These are phyloP conservation scores for Agonopterix alstromeriana DNA, from an alignment of 2,888 invertebrate genomes.

Conservation along the genomic window DNA sequence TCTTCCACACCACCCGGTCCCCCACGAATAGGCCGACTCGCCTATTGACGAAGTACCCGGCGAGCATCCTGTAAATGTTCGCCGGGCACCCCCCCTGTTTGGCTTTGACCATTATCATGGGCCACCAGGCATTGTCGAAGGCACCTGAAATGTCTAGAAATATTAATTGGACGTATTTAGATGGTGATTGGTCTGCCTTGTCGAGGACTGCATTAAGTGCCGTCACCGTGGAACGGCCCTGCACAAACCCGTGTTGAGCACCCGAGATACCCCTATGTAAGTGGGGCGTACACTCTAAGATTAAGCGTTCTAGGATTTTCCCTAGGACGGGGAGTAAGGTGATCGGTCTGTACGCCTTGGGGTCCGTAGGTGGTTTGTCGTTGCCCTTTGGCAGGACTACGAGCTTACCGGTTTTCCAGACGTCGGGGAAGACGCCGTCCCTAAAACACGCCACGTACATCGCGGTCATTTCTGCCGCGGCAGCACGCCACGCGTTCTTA, in stretches of 20 bases:
- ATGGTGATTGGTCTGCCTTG: not conserved
- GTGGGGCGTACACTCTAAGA: not conserved
- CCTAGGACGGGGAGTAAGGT: not conserved
- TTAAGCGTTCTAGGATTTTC: not conserved
- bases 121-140: not conserved
- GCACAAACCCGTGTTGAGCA: not conserved
- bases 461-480: too few species aligned
- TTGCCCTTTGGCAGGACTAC: too few species aligned
- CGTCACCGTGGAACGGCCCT: not conserved
- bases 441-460: too few species aligned
- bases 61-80: constrained; percentile 21
- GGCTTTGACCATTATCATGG: constrained; percentile 15
- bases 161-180: constrained; percentile 19
- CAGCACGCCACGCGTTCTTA: too few species aligned
- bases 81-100: constrained; percentile 17
- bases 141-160: constrained; percentile 26
- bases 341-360: too few species aligned
- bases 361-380: too few species aligned
- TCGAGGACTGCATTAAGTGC: not conserved
- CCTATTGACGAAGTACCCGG: constrained; percentile 17
- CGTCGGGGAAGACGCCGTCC: too few species aligned
- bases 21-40: constrained; percentile 15
- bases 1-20: constrained; percentile 9
- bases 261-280: not conserved
- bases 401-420: too few species aligned